Base-by-base conservation (phyloP, 2,888 invertebrate genomes). In the Zhengitettix transpicula region DNA sequence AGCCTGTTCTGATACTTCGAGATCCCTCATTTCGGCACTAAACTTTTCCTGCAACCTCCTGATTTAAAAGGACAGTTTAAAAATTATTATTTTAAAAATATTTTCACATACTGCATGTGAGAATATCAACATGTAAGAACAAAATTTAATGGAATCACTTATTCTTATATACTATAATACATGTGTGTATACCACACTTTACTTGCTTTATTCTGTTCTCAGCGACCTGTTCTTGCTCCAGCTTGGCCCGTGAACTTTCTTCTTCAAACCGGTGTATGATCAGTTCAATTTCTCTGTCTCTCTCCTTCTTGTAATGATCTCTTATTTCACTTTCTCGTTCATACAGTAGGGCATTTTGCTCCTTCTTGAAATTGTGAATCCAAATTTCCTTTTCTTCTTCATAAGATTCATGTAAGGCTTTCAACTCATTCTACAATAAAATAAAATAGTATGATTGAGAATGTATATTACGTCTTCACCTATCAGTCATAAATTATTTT, bases 271-370 rank as follows among this genome's bases (percentile, higher is more conserved):
- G 78, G 66, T 82, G 82, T 56, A 87, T 85, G 0, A 83, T 84
- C 15, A 78, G 73, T 70, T 90, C 89, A 58, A 89, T 87, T 74
- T 89, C 89, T 55, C 78, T 81, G 72, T 91, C 90, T 60, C 89
- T 73, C 69, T 90, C 89, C 57, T 77, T 77, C 69, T 83, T 81
- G 69, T 82, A 83, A 65, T 85, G 81, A 41, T 86, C 83, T 1
- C 82, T 72, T 67, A 90, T 82, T 65, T 80, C 78, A 60, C 77
- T 75, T 72, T 87, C 86, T 67, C 80, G 84, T 69, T 83, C 82
- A 60, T 80, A 78, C 58, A 88, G 72, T 11, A 78, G 70, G 41
- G 77, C 65, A 16, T 77, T 78, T 66, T 84, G 82, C 64, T 84
- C 81, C 60, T 80, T 79, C 66, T 79, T 80, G 66, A 78, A 81